A percentile compares a stretch with the other conserved stretches of the same genome.
phyloP scores from a whole-genome alignment of 2,888 invertebrate genomes.

The Scotopteryx bipunctaria region DNA sequence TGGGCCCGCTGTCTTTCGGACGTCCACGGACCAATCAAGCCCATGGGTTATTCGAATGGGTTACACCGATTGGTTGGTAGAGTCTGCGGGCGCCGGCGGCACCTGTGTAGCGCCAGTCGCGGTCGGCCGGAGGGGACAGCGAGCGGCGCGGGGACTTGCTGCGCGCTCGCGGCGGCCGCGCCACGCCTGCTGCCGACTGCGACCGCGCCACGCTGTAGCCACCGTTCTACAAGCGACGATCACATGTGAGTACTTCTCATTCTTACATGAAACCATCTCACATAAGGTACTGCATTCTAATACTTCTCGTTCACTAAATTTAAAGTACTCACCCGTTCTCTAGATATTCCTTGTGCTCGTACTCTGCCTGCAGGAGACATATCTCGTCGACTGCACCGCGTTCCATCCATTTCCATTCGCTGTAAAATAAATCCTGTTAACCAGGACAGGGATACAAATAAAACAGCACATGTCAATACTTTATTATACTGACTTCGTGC shows the following conservation, averaged over 20 bases:
- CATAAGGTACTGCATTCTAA: no score
- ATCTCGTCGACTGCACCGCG: conserved; percentile 91
- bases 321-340: conserved; percentile 82
- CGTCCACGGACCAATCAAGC: conserved; percentile 51
- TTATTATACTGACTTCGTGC: conserved; percentile 73
- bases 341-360: conserved; percentile 86
- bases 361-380: conserved; percentile 91
- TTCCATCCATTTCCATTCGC: conserved; percentile 84
- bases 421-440: no score
- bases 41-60: conserved; percentile 17
- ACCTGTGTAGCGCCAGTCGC: conserved; percentile 85
- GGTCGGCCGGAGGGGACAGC: conserved; percentile 90
- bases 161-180: conserved; percentile 81
- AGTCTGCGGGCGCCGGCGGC: conserved; percentile 60
- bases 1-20: conserved; percentile 53
- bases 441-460: no score
- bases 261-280: not conserved
- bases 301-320: no score
- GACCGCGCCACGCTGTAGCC: conserved; percentile 87
- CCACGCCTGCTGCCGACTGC: conserved; percentile 91
- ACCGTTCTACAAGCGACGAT: conserved; percentile 56
- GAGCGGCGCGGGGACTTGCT: conserved; percentile 94
- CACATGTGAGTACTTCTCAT: not conserved
- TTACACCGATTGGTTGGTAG: conserved; percentile 46
- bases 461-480: not conserved